Evolutionary conservation across 1,140 invertebrate genomes (phyloP).

Genomic region (Drosophila dunni): DNA sequence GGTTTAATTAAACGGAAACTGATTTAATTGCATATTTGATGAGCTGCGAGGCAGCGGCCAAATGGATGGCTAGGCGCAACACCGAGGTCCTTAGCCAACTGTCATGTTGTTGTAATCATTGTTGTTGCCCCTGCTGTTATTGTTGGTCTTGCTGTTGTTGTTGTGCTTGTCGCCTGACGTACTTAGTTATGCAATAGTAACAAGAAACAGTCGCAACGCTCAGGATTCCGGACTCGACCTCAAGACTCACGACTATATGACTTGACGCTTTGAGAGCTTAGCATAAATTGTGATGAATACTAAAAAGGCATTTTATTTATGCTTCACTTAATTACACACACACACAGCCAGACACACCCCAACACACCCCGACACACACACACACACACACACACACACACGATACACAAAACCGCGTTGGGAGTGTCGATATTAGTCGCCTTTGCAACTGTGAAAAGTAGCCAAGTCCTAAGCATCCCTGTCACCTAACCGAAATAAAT

Average conservation of each 20-base stretch:
- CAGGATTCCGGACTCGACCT: constrained; percentile 1
- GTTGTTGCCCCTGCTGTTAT: constrained; percentile 34
- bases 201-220: constrained; percentile 43
- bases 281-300: constrained; percentile 85
- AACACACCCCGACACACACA: constrained; percentile 47
- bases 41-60: constrained; percentile 70
- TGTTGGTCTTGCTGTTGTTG: constrained; percentile 25
- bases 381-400: constrained; percentile 51
- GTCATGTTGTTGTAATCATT: constrained; percentile 39
- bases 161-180: constrained; percentile 38
- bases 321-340: constrained; percentile 79
- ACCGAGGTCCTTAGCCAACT: constrained; percentile 23
- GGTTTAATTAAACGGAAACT: constrained; percentile 85
- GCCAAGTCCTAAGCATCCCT: constrained; percentile 60
- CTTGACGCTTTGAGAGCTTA: constrained; percentile 82
- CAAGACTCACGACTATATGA: constrained; percentile 59
- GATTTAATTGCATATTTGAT: constrained; percentile 85
- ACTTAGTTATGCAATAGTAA: constrained; percentile 78
- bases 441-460: constrained; percentile 41
- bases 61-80: constrained; percentile 61
- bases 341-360: constrained; percentile 44
- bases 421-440: constrained; percentile 40
- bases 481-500: constrained; percentile 76
- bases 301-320: constrained; percentile 84
- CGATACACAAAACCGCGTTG: constrained; percentile 13